Conservation (phyloP, 2,888 invertebrate species). For the Eupelmus urozonus region DNA sequence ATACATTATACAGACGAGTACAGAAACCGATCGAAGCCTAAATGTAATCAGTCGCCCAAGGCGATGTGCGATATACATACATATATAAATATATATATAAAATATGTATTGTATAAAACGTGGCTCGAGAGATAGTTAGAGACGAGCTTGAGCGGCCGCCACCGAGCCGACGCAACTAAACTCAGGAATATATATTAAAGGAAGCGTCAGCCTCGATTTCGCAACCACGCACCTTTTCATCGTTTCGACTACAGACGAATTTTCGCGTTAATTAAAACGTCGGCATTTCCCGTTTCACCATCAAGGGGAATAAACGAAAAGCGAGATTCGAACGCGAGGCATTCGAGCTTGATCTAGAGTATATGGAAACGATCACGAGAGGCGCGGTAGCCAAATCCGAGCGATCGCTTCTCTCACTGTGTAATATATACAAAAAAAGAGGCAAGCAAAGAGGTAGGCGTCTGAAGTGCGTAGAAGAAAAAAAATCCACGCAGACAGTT, state of each 20-base stretch:
- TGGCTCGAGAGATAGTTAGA: no score
- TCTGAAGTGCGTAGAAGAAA: not conserved
- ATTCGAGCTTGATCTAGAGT: no score
- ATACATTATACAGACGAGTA: not conserved
- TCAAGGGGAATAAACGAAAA: no score
- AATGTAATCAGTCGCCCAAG: slow-evolving; percentile 54
- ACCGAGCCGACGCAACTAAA: slow-evolving; percentile 17
- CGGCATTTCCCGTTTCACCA: no score
- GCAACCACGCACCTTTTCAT: no score
- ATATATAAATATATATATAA: slow-evolving; percentile 28
- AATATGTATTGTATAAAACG: not conserved
- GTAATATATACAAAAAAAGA: not conserved
- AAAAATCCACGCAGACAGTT: not conserved
- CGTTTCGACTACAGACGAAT: no score
- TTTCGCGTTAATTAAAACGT: no score
- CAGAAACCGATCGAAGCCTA: slow-evolving; percentile 54
- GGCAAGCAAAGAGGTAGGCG: not conserved
- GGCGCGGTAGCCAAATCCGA: no score
- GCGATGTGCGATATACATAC: slow-evolving; percentile 49
- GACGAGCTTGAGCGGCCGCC: slow-evolving; percentile 21
- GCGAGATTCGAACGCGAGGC: no score
- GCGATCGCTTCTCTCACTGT: slow-evolving; percentile 1
- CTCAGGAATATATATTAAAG: no score
- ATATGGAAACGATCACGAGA: no score
- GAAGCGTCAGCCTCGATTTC: no score